Evolutionary conservation across 2,797 vertebrate species (phyloP), one percentile per base, ranked within the genome.

Genomic region (Sebastes oblongus): DNA sequence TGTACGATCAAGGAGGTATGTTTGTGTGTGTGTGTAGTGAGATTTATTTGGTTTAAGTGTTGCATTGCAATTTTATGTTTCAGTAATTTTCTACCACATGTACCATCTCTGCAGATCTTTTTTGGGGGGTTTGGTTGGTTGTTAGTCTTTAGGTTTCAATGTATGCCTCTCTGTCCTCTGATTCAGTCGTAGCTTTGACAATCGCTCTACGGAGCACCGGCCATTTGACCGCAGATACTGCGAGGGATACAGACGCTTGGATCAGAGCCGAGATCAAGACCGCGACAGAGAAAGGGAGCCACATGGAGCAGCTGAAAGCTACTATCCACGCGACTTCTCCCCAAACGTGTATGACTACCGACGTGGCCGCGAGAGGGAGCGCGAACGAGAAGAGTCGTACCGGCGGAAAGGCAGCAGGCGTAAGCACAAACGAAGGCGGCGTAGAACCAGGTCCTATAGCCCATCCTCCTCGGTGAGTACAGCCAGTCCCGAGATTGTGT

Each of bases 391-490:
- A 0, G 94, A 95, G 80, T 96, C 95, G 9, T 95, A 94, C 75
- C 88, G 96, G 72, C 97, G 97, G 94, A 98, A 96, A 93, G 97
- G 97, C 96, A 98, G 97, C 95, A 97, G 98, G 88, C 96, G 98
- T 97, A 99, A 98, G 96, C 98, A 96, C 96, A 97, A 97, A 95
- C 95, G 97, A 96, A 98, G 98, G 95, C 97, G 97, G 95, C 97
- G 96, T 95, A 97, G 97, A 95, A 98, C 97, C 95, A 96, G 98
- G 94, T 98, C 98, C 82, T 99, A 98, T 97, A 99, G 98, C 95
- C 96, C 93, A 89, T 99, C 98, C 10, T 97, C 98, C 94, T 99
- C 98, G 98, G 98, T 99, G 98, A 99, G 98, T 99, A 95, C 93
- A 91, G 90, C 90, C 92, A 91, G 74, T 91, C 91, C 95, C 85